Percentiles rank a stretch among this genome's conserved stretches.
Evolutionary conservation across 2,113 vertebrate genomes (phyloP).

Genomic region (Bubalus kerabau): DNA sequence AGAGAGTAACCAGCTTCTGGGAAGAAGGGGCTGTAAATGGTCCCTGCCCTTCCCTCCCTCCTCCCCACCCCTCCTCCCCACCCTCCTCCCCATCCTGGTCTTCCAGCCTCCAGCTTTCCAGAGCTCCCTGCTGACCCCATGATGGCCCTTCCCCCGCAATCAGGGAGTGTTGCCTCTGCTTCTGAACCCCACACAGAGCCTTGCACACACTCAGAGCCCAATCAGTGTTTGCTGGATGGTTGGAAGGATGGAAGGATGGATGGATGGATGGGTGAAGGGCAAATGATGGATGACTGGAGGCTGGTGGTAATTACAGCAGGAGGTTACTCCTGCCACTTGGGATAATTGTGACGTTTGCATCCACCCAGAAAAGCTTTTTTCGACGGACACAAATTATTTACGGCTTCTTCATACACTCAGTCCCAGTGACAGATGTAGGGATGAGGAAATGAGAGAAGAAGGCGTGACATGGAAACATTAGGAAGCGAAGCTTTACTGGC

Average conservation of each 20-base stretch:
- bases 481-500: background rate
- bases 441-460: too few relatives aligned
- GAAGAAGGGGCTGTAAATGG: background rate
- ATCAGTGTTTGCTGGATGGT: rapidly evolving
- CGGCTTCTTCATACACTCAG: rapidly evolving
- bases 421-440: rapidly evolving
- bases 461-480: rapidly evolving
- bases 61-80: background rate
- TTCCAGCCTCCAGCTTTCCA: background rate
- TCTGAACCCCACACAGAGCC: background rate
- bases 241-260: too few relatives aligned
- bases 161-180: background rate
- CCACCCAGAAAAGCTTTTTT: background rate
- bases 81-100: background rate
- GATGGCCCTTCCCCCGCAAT: rapidly evolving
- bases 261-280: too few relatives aligned
- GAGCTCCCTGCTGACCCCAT: background rate
- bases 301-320: rapidly evolving
- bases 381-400: rapidly evolving
- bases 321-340: background rate
- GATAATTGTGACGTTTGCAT: rapidly evolving
- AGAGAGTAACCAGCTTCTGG: background rate
- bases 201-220: background rate
- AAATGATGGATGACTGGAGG: rapidly evolving
- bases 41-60: background rate